These are phyloP conservation scores for Bombus picipes DNA, from an alignment of 1,140 invertebrate genomes.

Conservation along the genomic window DNA sequence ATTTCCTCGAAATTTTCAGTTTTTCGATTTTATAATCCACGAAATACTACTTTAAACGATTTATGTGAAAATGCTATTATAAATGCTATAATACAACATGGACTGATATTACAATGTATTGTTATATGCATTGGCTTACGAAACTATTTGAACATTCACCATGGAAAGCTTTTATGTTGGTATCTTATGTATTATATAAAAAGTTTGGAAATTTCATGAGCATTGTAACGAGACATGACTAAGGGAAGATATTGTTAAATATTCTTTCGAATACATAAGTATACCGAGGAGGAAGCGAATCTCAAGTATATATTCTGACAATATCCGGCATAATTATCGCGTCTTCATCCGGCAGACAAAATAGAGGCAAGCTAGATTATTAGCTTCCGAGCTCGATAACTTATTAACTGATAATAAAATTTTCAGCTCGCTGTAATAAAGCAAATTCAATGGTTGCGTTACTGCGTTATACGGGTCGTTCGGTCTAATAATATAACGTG, in stretches of 20 bases:
- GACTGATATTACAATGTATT: too few relatives aligned
- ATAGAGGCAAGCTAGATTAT: slow-evolving; percentile 1
- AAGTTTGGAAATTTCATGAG: too few relatives aligned
- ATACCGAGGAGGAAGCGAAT: not conserved
- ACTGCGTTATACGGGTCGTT: not conserved
- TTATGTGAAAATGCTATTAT: not conserved
- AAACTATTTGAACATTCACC: too few relatives aligned
- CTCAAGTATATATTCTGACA: not conserved
- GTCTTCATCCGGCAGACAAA: slow-evolving; percentile 8
- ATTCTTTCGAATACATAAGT: not conserved
- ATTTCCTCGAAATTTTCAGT: not conserved
- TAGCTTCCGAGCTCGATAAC: slow-evolving; percentile 15
- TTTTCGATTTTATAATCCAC: not conserved
- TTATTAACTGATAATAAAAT: slow-evolving; percentile 19
- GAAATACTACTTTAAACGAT: not conserved
- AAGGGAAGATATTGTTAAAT: not conserved
- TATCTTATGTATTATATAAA: too few relatives aligned
- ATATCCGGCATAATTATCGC: slow-evolving; percentile 18
- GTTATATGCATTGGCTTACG: too few relatives aligned
- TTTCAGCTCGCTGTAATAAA: not conserved
- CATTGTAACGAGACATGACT: too few relatives aligned
- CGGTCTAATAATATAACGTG: not conserved
- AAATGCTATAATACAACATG: not conserved
- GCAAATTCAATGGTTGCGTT: not conserved
- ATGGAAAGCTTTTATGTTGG: too few relatives aligned